Evolutionary conservation across 2,888 invertebrate genomes (phyloP).

Genomic region (Ochropleura leucogaster): DNA sequence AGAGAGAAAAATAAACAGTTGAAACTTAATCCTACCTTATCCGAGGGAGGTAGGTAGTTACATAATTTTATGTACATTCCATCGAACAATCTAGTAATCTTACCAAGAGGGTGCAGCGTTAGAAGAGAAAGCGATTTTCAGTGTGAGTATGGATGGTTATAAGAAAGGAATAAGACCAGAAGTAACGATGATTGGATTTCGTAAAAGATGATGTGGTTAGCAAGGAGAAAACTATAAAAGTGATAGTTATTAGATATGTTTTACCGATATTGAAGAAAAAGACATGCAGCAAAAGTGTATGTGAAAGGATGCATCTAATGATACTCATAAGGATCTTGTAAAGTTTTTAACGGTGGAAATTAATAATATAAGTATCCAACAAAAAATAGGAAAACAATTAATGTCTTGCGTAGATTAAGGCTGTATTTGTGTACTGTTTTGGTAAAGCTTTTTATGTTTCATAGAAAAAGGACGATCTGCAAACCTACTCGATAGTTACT

Average conservation of each 20-base stretch:
- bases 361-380: too few relatives aligned
- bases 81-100: conserved; percentile 63
- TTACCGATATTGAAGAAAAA: neutral
- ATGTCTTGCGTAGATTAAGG: too few relatives aligned
- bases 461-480: too few relatives aligned
- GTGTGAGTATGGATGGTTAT: neutral
- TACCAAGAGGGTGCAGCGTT: conserved; percentile 9
- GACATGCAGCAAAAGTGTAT: neutral
- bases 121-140: conserved; percentile 24
- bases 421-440: too few relatives aligned
- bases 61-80: conserved; percentile 66
- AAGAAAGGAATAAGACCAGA: neutral
- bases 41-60: conserved; percentile 39
- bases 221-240: too few relatives aligned
- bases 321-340: too few relatives aligned
- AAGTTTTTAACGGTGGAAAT: too few relatives aligned
- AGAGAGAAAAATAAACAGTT: conserved; percentile 56
- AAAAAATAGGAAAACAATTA: too few relatives aligned
- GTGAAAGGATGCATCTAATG: too few relatives aligned
- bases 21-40: conserved; percentile 60
- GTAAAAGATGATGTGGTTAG: neutral
- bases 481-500: too few relatives aligned
- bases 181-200: neutral
- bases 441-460: too few relatives aligned
- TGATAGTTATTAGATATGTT: neutral